Base-by-base conservation (phyloP, 2,888 invertebrate species). In the Lithophane semibrunnea region DNA sequence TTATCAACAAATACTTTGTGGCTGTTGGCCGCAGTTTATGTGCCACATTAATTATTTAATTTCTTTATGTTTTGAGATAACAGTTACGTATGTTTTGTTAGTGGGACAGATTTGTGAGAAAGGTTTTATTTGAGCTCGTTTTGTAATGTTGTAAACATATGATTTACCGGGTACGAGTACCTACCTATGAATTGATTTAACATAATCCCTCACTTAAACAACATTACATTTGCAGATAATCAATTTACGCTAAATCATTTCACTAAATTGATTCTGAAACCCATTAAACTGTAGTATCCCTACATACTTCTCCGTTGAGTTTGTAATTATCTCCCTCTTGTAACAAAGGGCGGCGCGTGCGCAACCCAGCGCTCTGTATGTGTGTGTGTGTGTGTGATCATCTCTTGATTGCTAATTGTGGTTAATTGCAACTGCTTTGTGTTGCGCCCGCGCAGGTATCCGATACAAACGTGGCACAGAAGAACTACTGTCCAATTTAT, bases 1-100 rank as follows among this genome's bases (percentile, higher is more conserved):
- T 87, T 80, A 80, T 84, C 82, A 72, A 80, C 77, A 78, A 86
- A 84, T 84, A 84, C 70, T 77, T 79, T 44, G 81, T 76, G n/a
- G 73, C 60, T n/a, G 37, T 37, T 68, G 58, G 18, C 10, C 37
- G 7, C 67, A 58, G 58, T 70, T 75, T 64, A 75, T 77, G 60
- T 16, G 60, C 12, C 13, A 70, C 65, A 54, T 64, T 77, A 9
- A 71, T 75, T 69, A 69, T 80, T 73, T 66, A 77, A 61, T 73
- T 84, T 76, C 42, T 69, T 61, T 63, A 75, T 68, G 64, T 77
- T 65, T 54, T 12, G 12, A 42, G 71, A 61, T 72, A 79, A 84
- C 67, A 49, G 80, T 47, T 58, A 60, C 42, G 64, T 63, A 67
- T 61, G 29, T 52, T 73, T 56, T 74, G 49, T 75, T 61, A 52